A percentile compares a stretch with the other conserved stretches of the same genome.
Conservation (phyloP, 2,888 invertebrate genomes). For the Rotaria sp. region DNA sequence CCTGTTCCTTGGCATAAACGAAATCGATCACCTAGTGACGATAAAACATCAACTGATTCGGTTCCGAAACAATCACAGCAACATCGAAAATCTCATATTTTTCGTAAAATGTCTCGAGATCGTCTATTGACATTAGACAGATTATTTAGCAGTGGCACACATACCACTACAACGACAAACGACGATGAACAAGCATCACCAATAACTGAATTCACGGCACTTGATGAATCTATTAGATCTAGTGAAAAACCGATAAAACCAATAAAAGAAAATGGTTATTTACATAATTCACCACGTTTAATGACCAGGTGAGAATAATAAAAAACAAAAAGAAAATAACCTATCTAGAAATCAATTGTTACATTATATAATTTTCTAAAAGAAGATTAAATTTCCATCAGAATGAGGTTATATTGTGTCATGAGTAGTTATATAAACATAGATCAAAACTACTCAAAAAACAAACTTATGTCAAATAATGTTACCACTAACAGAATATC, state of each 20-base stretch:
- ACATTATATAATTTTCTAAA: no score
- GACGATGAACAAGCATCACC: not conserved
- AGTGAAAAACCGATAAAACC: not conserved
- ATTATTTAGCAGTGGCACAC: not conserved
- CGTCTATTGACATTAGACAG: constrained; percentile 5
- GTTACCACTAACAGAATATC: not conserved
- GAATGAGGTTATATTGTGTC: no score
- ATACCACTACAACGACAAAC: not conserved
- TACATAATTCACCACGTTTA: not conserved
- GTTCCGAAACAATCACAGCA: not conserved
- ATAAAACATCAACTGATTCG: not conserved
- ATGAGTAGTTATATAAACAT: no score
- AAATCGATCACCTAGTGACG: not conserved
- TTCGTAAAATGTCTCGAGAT: constrained; percentile 17
- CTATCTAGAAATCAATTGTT: no score
- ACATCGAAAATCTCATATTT: not conserved
- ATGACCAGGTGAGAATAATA: not conserved
- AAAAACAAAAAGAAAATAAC: no score
- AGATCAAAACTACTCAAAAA: no score
- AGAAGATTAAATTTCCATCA: no score
- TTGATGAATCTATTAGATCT: not conserved
- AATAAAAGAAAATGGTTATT: not conserved
- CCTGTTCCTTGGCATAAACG: not conserved
- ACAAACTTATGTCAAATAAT: no score
- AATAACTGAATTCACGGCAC: not conserved